These are phyloP conservation scores for Mirza zaza DNA, from an alignment of 2,113 vertebrate species.

Conservation along the genomic window DNA sequence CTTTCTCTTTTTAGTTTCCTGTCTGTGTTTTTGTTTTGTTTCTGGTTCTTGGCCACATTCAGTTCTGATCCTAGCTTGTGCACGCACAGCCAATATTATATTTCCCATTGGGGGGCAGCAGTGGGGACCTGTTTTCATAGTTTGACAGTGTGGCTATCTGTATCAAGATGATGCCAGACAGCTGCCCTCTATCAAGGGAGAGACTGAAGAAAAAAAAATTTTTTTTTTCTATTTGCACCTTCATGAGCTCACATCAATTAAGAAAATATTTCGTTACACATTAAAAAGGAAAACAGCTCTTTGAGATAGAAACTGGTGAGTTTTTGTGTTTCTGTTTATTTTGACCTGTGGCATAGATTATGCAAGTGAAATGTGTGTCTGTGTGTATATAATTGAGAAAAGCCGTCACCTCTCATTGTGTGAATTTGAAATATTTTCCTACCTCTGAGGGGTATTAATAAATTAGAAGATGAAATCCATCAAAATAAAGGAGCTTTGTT, in stretches of 20 bases:
- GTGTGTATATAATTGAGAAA: background rate
- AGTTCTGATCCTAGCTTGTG: background rate
- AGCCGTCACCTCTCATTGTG: background rate
- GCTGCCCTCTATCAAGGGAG: background rate
- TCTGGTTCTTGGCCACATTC: background rate
- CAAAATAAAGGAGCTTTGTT: background rate
- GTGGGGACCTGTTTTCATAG: background rate
- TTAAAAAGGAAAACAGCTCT: slow-evolving; percentile 22
- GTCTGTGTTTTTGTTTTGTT: background rate
- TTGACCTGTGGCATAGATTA: background rate
- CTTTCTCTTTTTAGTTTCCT: background rate
- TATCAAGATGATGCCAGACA: background rate
- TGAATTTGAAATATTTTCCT: background rate
- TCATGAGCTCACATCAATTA: slow-evolving; percentile 2
- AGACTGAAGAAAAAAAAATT: background rate
- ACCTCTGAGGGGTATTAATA: background rate
- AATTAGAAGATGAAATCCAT: background rate
- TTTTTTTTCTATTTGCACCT: background rate
- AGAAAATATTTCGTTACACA: background rate
- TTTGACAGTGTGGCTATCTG: background rate
- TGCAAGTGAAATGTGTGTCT: background rate
- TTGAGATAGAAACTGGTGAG: background rate
- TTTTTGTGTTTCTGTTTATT: background rate
- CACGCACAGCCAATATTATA: background rate
- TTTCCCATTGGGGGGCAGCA: background rate